These are phyloP conservation scores for Tichodroma muraria DNA, from an alignment of 2,113 vertebrate genomes.

Conservation along the genomic window DNA sequence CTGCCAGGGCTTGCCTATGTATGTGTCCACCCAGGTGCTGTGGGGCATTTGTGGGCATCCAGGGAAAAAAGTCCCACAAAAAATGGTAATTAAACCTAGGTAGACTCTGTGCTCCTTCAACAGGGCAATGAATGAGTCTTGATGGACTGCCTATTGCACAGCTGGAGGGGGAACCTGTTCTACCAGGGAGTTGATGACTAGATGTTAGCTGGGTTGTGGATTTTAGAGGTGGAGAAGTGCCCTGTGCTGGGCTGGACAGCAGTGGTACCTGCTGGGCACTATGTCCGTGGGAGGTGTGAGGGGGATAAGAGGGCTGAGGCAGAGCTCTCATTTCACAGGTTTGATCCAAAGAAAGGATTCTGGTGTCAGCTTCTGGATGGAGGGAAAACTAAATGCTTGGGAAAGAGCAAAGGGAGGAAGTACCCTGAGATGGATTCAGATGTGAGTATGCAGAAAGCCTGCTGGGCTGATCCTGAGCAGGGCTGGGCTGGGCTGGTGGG, in stretches of 20 bases:
- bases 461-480: not conserved
- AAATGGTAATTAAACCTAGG: not conserved
- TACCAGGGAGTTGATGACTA: not conserved
- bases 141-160: not conserved
- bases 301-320: not conserved
- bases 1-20: not conserved
- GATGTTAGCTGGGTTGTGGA: not conserved
- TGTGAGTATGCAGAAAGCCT: constrained; percentile 71
- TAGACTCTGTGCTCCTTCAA: not conserved
- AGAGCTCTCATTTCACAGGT: constrained; percentile 65
- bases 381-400: constrained; percentile 94
- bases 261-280: not conserved
- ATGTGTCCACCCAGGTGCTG: not conserved
- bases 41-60: not conserved
- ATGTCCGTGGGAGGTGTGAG: not conserved
- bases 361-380: constrained; percentile 97
- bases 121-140: not conserved
- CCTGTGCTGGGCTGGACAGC: not conserved
- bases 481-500: not conserved
- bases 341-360: constrained; percentile 97
- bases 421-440: constrained; percentile 94
- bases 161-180: not conserved
- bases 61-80: not conserved
- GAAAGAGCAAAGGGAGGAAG: constrained; percentile 94
- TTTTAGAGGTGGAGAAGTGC: not conserved